These are phyloP conservation scores for Pseudocheirus occidentalis DNA, from an alignment of 2,797 vertebrate genomes.

Conservation along the genomic window DNA sequence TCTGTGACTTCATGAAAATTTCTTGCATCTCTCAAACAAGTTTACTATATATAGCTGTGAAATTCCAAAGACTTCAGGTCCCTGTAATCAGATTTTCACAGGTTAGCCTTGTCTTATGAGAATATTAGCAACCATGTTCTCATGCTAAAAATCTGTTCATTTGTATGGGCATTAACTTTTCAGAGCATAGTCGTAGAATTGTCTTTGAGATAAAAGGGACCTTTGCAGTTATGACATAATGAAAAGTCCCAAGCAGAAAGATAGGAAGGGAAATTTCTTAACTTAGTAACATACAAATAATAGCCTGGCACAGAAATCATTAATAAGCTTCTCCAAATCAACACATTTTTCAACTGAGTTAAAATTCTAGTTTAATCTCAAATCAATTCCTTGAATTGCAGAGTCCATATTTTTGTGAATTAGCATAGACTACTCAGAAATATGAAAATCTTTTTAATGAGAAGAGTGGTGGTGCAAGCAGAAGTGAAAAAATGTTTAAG, in stretches of 20 bases:
- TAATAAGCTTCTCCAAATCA: not conserved
- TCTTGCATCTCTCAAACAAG: not conserved
- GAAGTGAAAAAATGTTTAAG: not conserved
- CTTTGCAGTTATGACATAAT: constrained; percentile 16
- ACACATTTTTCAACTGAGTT: not conserved
- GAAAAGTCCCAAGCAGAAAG: constrained; percentile 13
- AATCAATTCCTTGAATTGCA: constrained; percentile 39
- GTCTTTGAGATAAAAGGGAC: not conserved
- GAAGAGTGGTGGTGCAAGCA: not conserved
- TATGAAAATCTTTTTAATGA: not conserved
- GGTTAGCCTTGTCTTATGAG: not conserved
- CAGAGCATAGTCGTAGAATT: constrained; percentile 3
- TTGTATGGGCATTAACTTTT: constrained; percentile 30
- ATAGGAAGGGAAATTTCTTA: not conserved
- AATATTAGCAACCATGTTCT: constrained; percentile 34
- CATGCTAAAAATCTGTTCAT: constrained; percentile 21
- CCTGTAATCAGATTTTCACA: not conserved
- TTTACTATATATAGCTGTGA: constrained; percentile 42
- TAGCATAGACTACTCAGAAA: not conserved
- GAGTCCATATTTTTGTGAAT: not conserved
- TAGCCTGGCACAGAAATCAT: constrained; percentile 9
- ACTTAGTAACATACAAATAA: constrained; percentile 2
- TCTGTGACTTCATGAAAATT: not conserved
- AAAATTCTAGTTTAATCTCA: constrained; percentile 33
- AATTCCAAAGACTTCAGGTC: constrained; percentile 3